Base-by-base conservation (phyloP, 2,888 invertebrate genomes). In the Megastigmus dorsalis region DNA sequence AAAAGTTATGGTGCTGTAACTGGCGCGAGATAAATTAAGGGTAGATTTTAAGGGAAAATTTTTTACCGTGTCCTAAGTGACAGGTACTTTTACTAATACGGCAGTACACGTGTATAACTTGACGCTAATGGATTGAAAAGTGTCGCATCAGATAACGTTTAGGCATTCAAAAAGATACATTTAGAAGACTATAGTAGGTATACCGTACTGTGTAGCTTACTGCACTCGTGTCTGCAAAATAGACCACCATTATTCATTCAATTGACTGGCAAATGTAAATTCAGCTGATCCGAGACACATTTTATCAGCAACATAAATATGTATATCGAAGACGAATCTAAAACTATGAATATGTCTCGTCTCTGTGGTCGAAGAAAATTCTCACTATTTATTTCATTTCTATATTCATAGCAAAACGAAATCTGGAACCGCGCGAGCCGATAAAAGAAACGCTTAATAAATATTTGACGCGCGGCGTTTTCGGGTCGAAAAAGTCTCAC, bases 391-490 rank as follows among this genome's bases (percentile, higher is more conserved):
- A 6, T 43, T 57, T 18, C 43, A 28, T 60, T 60, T n/a, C n/a
- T n/a, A n/a, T n/a, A n/a, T n/a, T n/a, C n/a, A n/a, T n/a, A n/a
- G n/a, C n/a, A n/a, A n/a, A n/a, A n/a, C n/a, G n/a, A n/a, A n/a
- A n/a, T n/a, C n/a, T n/a, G n/a, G n/a, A n/a, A n/a, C n/a, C n/a
- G n/a, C 9, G 18, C 18, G 13, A 43, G 5, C 60, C 15, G 28
- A 52, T 52, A 20, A 15, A 30, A 60, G 45, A 60, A 60, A 45
- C n/a, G 45, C 45, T 33, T 36, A 66, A 66, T 66, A 59, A 68
- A 68, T 18, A 38, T 23, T 67, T 36, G 26, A 26, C 45, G 57
- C 67, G 15, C 28, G 0, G n/a, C 28, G n/a, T n/a, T 45, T 30
- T 60, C 62, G 13, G 15, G 1, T 43, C 45, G 5, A 30, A 45